phyloP scores from a whole-genome alignment of 2,113 vertebrate genomes.

The Otus sunia region DNA sequence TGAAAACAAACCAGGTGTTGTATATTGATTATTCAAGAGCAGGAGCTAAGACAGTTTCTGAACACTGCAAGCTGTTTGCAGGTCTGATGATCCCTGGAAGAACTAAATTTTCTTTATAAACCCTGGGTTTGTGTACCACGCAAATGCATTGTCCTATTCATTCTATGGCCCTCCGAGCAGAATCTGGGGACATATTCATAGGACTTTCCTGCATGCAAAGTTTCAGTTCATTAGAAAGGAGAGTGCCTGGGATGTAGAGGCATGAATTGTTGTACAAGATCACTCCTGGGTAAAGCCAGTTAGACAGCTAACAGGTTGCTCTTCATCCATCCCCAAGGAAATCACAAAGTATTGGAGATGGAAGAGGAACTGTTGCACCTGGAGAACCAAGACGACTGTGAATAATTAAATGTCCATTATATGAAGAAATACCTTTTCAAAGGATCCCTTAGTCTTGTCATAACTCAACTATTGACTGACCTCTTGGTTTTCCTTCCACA shows the following conservation, averaged over 20 bases:
- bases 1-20: not conserved
- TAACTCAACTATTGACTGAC: not conserved
- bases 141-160: not conserved
- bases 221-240: not conserved
- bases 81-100: not conserved
- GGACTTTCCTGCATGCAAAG: not conserved
- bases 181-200: not conserved
- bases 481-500: not conserved
- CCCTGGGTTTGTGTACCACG: not conserved
- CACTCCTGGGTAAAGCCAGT: not conserved
- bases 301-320: not conserved
- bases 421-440: not conserved
- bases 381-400: not conserved
- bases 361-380: not conserved
- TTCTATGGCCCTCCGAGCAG: not conserved
- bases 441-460: not conserved
- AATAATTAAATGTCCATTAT: rapidly evolving
- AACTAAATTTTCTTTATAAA: not conserved
- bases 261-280: not conserved
- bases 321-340: not conserved
- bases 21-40: not conserved
- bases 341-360: not conserved
- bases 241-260: not conserved
- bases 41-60: not conserved
- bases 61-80: not conserved